phyloP scores from a whole-genome alignment of 2,113 vertebrate genomes.

The Toxostoma redivivum region DNA sequence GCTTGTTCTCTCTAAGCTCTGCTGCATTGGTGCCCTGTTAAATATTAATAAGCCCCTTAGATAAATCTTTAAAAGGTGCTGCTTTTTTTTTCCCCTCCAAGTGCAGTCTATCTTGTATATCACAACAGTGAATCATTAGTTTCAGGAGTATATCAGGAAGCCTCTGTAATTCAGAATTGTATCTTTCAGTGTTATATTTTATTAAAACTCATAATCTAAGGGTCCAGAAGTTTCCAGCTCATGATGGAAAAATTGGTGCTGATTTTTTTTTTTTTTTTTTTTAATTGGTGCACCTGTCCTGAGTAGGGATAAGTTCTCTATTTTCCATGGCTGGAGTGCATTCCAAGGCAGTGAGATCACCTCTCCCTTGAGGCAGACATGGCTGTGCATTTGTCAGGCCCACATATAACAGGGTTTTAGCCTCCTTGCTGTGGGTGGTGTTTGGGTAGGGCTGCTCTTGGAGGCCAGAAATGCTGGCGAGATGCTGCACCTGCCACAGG shows the following conservation, averaged over 20 bases:
- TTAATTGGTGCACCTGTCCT: not conserved
- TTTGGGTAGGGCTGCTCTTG: not conserved
- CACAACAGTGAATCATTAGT: not conserved
- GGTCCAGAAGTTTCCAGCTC: not conserved
- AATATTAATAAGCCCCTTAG: conserved; percentile 22
- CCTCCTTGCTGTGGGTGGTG: not conserved
- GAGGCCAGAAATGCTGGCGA: not conserved
- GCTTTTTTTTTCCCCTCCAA: not conserved
- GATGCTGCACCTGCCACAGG: not conserved
- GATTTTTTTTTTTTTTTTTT: not conserved
- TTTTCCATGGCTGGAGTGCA: not conserved
- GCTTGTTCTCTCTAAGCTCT: not conserved
- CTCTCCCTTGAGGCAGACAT: not conserved
- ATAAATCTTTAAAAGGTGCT: not conserved
- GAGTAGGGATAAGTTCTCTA: not conserved
- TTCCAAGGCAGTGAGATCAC: not conserved
- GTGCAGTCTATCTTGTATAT: not conserved
- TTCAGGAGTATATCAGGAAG: not conserved
- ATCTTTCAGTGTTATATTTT: not conserved
- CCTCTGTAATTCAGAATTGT: not conserved
- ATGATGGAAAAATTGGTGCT: not conserved
- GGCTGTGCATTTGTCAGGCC: not conserved
- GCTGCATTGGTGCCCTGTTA: conserved; percentile 2
- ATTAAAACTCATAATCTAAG: not conserved
- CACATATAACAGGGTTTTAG: not conserved